These are phyloP conservation scores for Xestia xanthographa DNA, from an alignment of 2,888 invertebrate genomes.

Conservation along the genomic window DNA sequence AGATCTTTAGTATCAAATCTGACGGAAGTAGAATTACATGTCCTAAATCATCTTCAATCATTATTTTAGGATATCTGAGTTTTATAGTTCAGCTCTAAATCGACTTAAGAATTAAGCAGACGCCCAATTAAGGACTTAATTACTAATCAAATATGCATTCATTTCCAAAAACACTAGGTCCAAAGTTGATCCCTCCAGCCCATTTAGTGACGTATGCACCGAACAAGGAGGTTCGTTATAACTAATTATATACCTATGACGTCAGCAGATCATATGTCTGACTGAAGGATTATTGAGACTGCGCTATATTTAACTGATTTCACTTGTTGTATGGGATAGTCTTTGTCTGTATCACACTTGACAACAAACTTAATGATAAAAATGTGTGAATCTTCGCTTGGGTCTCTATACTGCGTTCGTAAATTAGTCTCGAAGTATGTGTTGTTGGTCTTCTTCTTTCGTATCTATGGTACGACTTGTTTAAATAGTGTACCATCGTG, in stretches of 20 bases:
- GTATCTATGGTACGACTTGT: too few relatives aligned
- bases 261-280: slow-evolving; percentile 73
- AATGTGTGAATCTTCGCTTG: not conserved
- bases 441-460: not conserved
- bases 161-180: slow-evolving; percentile 25
- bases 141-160: slow-evolving; percentile 34
- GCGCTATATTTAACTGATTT: slow-evolving; percentile 58
- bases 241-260: slow-evolving; percentile 74
- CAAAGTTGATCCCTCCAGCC: slow-evolving; percentile 40
- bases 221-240: slow-evolving; percentile 73
- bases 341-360: slow-evolving; percentile 40
- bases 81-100: not conserved
- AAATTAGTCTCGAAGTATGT: not conserved
- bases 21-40: slow-evolving; percentile 2
- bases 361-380: not conserved
- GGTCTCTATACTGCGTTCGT: not conserved
- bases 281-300: slow-evolving; percentile 62
- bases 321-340: slow-evolving; percentile 28
- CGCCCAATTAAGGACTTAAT: slow-evolving; percentile 13
- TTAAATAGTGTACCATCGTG: too few relatives aligned
- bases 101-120: not conserved
- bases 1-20: slow-evolving; percentile 4
- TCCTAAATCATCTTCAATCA: not conserved
- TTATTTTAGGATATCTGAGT: not conserved
- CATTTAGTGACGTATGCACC: slow-evolving; percentile 59